phyloP scores from a whole-genome alignment of 2,113 vertebrate genomes.

The Indri indri region DNA sequence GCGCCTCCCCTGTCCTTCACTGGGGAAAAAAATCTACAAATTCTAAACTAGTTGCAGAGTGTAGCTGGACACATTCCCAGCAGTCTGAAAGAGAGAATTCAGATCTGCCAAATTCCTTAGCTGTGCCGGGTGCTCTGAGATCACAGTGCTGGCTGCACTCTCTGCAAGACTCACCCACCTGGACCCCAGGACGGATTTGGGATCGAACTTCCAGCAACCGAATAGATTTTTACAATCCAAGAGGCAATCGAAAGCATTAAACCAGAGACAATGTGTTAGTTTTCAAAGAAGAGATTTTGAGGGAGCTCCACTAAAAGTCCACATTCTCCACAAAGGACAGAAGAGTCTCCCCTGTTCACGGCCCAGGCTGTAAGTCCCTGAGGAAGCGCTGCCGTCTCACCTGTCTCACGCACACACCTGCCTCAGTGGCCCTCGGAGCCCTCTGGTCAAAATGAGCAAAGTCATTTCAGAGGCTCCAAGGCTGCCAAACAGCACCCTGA shows the following conservation, averaged over 20 bases:
- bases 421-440: not conserved
- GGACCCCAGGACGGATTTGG: not conserved
- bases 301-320: not conserved
- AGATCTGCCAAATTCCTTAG: not conserved
- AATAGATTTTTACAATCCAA: not conserved
- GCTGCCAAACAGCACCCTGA: not conserved
- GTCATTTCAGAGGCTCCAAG: not conserved
- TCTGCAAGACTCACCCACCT: too few relatives aligned
- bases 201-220: not conserved
- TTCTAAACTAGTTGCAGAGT: not conserved
- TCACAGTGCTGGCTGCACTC: not conserved
- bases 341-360: too few relatives aligned
- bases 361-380: too few relatives aligned
- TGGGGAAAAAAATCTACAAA: not conserved
- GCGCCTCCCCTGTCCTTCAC: not conserved
- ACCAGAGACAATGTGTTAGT: not conserved
- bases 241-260: not conserved
- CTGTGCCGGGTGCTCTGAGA: not conserved
- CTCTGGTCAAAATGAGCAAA: not conserved
- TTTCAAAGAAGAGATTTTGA: not conserved
- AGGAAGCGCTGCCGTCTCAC: accelerated
- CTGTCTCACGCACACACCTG: accelerated
- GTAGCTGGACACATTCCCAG: not conserved
- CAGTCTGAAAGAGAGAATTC: not conserved
- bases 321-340: not conserved